Conservation (phyloP, 2,888 invertebrate genomes). For the Siphonodentalium dalli region DNA sequence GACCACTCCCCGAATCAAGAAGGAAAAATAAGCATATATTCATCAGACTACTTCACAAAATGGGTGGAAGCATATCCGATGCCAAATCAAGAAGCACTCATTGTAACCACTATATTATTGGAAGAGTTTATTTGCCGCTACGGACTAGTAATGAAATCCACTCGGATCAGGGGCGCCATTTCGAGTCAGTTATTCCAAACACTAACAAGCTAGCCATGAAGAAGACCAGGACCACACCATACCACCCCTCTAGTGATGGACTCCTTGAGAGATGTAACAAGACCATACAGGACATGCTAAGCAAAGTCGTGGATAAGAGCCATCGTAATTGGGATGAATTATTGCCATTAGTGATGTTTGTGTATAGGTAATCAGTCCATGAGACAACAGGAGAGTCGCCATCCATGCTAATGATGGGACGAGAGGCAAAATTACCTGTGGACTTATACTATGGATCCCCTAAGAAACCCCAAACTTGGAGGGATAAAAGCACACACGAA, state of each 20-base stretch:
- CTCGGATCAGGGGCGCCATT: conserved; percentile 25
- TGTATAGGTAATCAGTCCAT: conserved; percentile 14
- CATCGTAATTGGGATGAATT: conserved; percentile 24
- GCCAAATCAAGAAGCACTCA: conserved; percentile 7
- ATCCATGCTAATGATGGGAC: conserved; percentile 8
- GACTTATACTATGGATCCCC: conserved; percentile 12
- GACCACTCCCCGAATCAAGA: conserved; percentile 17
- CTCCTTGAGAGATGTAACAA: conserved; percentile 22
- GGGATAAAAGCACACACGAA: background rate
- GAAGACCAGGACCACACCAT: conserved; percentile 27
- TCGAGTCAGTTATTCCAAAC: conserved; percentile 14
- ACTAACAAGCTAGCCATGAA: conserved; percentile 14
- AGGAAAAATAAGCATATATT: conserved; percentile 13
- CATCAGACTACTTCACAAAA: conserved; percentile 12
- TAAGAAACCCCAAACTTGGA: background rate
- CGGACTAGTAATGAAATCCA: conserved; percentile 23
- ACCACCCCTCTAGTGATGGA: conserved; percentile 26
- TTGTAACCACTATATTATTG: conserved; percentile 14
- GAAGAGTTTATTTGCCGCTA: conserved; percentile 18
- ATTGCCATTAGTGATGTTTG: conserved; percentile 7
- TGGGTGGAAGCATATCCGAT: conserved; percentile 14
- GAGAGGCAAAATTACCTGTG: conserved; percentile 10
- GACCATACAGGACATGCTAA: conserved; percentile 18
- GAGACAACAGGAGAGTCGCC: conserved; percentile 9
- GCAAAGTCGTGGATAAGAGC: conserved; percentile 9